A percentile compares a stretch with the other conserved stretches of the same genome.
These are phyloP conservation scores for Ophthalmolycus amberensis DNA, from an alignment of 2,113 vertebrate species.

Conservation along the genomic window DNA sequence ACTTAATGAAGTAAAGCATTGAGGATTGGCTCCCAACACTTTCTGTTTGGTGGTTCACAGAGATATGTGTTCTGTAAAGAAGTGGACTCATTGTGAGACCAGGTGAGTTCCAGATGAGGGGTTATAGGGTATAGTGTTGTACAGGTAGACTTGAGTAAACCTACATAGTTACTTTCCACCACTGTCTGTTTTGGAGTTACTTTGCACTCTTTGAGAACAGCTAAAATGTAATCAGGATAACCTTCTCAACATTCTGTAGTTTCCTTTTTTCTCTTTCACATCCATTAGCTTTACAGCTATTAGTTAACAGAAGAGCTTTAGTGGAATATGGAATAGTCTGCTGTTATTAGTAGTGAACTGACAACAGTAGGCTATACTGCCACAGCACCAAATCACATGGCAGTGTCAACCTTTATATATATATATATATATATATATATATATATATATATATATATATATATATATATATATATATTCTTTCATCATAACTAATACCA, in stretches of 20 bases:
- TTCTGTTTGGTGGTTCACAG: too few relatives aligned
- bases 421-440: background rate
- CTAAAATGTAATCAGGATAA: background rate
- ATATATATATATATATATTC: constrained; percentile 14
- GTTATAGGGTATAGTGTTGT: too few relatives aligned
- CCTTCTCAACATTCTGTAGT: too few relatives aligned
- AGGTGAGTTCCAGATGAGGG: too few relatives aligned
- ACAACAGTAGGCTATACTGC: background rate
- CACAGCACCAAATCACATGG: background rate
- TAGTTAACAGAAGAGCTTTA: background rate
- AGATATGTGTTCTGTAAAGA: too few relatives aligned
- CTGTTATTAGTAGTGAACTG: background rate
- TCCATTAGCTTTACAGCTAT: background rate
- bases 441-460: background rate
- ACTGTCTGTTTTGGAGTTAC: background rate
- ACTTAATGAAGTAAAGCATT: too few relatives aligned
- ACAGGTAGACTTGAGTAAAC: too few relatives aligned
- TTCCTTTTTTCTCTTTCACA: too few relatives aligned
- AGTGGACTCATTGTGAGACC: too few relatives aligned
- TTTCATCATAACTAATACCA: constrained; percentile 16
- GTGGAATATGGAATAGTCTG: background rate
- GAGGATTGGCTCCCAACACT: too few relatives aligned
- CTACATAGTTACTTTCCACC: background rate
- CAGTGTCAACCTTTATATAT: constrained; percentile 11
- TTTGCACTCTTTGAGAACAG: background rate